Conservation (phyloP, 2,888 invertebrate species). For the Drosophila leonis region DNA sequence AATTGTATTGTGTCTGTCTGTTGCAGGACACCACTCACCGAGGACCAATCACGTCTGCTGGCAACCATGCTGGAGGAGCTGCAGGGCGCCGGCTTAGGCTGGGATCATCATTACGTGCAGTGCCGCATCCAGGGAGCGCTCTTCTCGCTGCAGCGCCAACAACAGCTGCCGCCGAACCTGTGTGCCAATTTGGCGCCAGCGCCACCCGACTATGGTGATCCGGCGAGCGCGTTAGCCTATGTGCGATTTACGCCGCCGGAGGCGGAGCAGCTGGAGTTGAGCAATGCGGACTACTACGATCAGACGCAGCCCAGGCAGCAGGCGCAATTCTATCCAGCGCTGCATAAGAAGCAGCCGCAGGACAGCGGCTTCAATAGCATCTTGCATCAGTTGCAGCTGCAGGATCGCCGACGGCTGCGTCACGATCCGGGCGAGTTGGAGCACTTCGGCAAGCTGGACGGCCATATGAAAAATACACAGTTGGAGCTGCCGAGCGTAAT, state of each 20-base stretch:
- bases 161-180: slow-evolving; percentile 84
- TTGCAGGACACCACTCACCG: slow-evolving; percentile 82
- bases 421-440: slow-evolving; percentile 80
- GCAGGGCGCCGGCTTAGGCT: slow-evolving; percentile 85
- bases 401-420: slow-evolving; percentile 77
- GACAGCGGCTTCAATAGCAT: slow-evolving; percentile 71
- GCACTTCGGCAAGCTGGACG: slow-evolving; percentile 77
- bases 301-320: slow-evolving; percentile 19
- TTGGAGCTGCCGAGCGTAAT: slow-evolving; percentile 73
- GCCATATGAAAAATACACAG: slow-evolving; percentile 56
- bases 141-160: slow-evolving; percentile 84
- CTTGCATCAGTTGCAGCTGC: slow-evolving; percentile 72
- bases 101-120: slow-evolving; percentile 85
- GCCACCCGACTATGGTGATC: slow-evolving; percentile 86
- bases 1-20: slow-evolving; percentile 1
- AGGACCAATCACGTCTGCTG: slow-evolving; percentile 84
- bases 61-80: slow-evolving; percentile 85
- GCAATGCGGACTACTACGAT: slow-evolving; percentile 39
- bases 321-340: slow-evolving; percentile 86
- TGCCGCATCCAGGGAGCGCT: slow-evolving; percentile 85
- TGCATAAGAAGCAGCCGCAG: slow-evolving; percentile 84
- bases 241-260: slow-evolving; percentile 91
- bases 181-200: slow-evolving; percentile 85
- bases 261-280: slow-evolving; percentile 28
- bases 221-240: slow-evolving; percentile 90